A percentile compares a stretch with the other conserved stretches of the same genome.
Evolutionary conservation across 2,888 invertebrate genomes (phyloP).

Genomic region (Hyposoter didymator): DNA sequence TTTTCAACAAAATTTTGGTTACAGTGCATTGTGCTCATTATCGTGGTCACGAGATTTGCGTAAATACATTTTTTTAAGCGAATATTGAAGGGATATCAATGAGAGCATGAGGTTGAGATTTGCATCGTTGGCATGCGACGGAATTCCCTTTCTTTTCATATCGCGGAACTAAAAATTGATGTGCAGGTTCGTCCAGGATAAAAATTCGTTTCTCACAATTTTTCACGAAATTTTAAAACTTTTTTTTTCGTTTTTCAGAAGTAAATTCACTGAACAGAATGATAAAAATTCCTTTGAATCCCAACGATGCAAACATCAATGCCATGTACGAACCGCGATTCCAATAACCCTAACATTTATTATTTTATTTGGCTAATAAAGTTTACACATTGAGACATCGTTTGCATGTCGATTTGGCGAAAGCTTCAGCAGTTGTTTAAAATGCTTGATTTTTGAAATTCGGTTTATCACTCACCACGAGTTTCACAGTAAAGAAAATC

Average conservation of each 20-base stretch:
- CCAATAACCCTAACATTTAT: conserved; percentile 61
- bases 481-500: conserved; percentile 25
- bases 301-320: too few species aligned
- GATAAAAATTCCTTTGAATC: too few species aligned
- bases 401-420: conserved; percentile 44
- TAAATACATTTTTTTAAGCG: conserved; percentile 25
- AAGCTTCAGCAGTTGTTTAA: conserved; percentile 29
- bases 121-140: too few species aligned
- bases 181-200: too few species aligned
- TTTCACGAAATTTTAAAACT: too few species aligned
- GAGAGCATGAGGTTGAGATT: too few species aligned
- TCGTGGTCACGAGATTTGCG: conserved; percentile 37
- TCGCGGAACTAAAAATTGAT: too few species aligned
- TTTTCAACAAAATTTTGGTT: too few species aligned
- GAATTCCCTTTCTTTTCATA: too few species aligned
- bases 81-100: conserved; percentile 12
- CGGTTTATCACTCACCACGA: conserved; percentile 21
- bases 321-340: conserved; percentile 5
- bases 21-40: conserved; percentile 21
- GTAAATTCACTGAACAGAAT: too few species aligned
- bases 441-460: neutral
- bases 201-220: too few species aligned
- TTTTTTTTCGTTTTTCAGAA: too few species aligned
- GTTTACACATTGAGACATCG: conserved; percentile 56
- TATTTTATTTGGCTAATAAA: conserved; percentile 56